A percentile compares a stretch with the other conserved stretches of the same genome.
These are phyloP conservation scores for Myiotriccus ornatus DNA, from an alignment of 2,797 vertebrate genomes.

Conservation along the genomic window DNA sequence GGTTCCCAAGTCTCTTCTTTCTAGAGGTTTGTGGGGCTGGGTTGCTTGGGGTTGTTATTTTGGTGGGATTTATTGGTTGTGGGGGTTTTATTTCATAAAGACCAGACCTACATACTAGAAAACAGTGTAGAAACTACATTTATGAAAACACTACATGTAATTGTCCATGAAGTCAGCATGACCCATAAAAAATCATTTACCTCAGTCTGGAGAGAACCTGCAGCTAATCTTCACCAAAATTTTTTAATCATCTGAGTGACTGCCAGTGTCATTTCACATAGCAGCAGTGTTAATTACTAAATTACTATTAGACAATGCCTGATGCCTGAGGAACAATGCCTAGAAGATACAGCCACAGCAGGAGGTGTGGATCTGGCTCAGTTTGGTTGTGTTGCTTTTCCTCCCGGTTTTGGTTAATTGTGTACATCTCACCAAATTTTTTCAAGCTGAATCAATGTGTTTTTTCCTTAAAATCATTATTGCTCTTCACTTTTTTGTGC, in stretches of 20 bases:
- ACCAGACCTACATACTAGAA: neutral
- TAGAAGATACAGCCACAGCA: neutral
- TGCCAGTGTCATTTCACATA: neutral
- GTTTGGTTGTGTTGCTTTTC: neutral
- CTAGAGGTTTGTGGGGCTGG: neutral
- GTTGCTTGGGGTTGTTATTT: neutral
- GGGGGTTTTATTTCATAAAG: neutral
- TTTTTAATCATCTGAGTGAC: neutral
- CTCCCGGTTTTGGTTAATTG: neutral
- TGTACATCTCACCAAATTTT: neutral
- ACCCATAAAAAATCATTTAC: neutral
- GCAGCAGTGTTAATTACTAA: neutral
- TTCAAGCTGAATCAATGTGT: neutral
- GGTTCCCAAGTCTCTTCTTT: neutral
- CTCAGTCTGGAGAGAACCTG: neutral
- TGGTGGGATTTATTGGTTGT: neutral
- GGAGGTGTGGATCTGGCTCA: neutral
- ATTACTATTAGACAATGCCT: neutral
- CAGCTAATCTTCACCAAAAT: neutral
- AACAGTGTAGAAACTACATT: neutral
- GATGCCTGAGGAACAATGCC: neutral
- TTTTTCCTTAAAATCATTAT: neutral
- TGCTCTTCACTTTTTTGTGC: neutral
- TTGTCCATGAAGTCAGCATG: neutral
- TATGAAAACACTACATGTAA: neutral